These are phyloP conservation scores for Erebia ligea DNA, from an alignment of 2,888 invertebrate genomes.

Conservation along the genomic window DNA sequence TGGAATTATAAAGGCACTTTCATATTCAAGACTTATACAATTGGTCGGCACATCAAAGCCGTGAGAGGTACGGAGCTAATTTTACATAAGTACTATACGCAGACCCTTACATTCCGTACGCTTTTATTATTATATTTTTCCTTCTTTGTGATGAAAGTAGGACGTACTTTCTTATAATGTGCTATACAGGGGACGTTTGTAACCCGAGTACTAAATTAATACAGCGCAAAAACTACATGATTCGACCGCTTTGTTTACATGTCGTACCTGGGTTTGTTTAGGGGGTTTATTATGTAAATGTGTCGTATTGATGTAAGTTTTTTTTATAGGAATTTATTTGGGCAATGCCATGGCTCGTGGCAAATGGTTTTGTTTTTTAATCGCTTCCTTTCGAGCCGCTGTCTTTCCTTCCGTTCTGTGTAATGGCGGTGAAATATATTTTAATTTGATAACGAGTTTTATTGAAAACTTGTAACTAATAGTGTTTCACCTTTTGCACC, in stretches of 20 bases:
- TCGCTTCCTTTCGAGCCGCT: conserved; percentile 45
- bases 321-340: conserved; percentile 67
- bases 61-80: conserved; percentile 66
- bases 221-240: conserved; percentile 72
- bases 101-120: conserved; percentile 70
- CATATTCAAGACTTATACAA: conserved; percentile 67
- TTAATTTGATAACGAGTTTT: not conserved
- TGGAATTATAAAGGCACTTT: conserved; percentile 72
- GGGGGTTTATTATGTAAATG: conserved; percentile 80
- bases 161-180: conserved; percentile 56
- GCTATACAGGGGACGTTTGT: conserved; percentile 67
- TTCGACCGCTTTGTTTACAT: conserved; percentile 70
- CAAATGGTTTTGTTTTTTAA: conserved; percentile 65
- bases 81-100: conserved; percentile 77
- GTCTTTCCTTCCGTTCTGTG: conserved; percentile 39
- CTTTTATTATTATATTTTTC: conserved; percentile 71
- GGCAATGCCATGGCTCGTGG: conserved; percentile 69
- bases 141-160: conserved; percentile 73
- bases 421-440: not conserved
- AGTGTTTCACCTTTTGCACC: too few relatives aligned
- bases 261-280: conserved; percentile 71
- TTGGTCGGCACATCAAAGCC: conserved; percentile 78
- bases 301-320: conserved; percentile 58
- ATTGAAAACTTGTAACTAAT: too few relatives aligned
- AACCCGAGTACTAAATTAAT: conserved; percentile 81